phyloP scores from a whole-genome alignment of 2,888 invertebrate genomes.

The Chesias legatella region DNA sequence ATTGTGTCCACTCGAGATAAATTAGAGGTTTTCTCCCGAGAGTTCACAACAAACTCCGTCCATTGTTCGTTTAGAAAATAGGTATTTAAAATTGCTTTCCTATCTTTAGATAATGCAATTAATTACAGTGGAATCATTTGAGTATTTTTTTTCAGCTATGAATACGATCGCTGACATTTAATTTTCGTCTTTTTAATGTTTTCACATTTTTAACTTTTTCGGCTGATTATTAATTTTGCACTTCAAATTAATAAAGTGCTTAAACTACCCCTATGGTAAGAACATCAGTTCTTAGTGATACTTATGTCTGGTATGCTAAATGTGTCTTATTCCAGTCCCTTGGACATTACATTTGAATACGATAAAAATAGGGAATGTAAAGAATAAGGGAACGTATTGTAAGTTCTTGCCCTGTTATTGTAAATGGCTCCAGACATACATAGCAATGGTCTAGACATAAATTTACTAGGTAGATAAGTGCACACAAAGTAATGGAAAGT shows the following conservation, averaged over 20 bases:
- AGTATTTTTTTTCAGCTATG: too few relatives aligned
- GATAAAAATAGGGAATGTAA: background rate
- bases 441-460: constrained; percentile 7
- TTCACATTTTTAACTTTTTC: too few relatives aligned
- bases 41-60: constrained; percentile 56
- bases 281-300: too few relatives aligned
- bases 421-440: constrained; percentile 1
- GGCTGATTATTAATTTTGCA: too few relatives aligned
- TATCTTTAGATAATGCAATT: constrained; percentile 25
- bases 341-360: constrained; percentile 5
- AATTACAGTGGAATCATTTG: constrained; percentile 20
- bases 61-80: constrained; percentile 49
- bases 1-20: constrained; percentile 77
- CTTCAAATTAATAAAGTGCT: too few relatives aligned
- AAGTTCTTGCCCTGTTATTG: background rate
- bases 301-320: too few relatives aligned
- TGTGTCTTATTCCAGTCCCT: too few relatives aligned
- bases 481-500: background rate
- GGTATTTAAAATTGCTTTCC: constrained; percentile 31
- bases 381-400: constrained; percentile 6
- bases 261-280: too few relatives aligned
- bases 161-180: constrained; percentile 6
- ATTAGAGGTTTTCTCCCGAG: constrained; percentile 71
- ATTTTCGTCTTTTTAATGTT: constrained; percentile 5
- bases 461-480: background rate